Conservation (phyloP, 1,140 invertebrate species). For the Drosophila subpulchrella region DNA sequence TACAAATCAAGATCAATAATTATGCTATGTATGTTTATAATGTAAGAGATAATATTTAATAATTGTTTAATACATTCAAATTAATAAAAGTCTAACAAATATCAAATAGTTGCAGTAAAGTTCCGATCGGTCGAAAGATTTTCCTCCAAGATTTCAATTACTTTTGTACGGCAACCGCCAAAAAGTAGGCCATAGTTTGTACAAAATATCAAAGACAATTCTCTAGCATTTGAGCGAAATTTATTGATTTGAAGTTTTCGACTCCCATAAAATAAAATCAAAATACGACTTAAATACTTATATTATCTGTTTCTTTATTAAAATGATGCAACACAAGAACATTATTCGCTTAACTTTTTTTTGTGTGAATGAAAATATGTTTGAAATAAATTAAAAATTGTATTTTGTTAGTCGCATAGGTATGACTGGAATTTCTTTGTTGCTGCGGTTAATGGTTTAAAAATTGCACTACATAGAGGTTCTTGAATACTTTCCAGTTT, state of each 20-base stretch:
- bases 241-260: background rate
- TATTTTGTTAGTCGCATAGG: constrained; percentile 32
- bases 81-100: constrained; percentile 35
- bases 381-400: constrained; percentile 36
- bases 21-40: constrained; percentile 28
- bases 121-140: no score
- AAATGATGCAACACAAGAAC: constrained; percentile 53
- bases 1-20: constrained; percentile 29
- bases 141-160: background rate
- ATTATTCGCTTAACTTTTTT: constrained; percentile 38
- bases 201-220: background rate
- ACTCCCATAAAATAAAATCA: background rate
- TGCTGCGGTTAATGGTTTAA: constrained; percentile 20
- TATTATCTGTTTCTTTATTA: constrained; percentile 18
- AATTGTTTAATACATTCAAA: constrained; percentile 48
- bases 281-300: background rate
- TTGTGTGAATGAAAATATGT: constrained; percentile 40
- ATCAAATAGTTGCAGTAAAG: background rate
- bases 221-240: no score
- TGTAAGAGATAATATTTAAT: constrained; percentile 40
- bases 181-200: background rate
- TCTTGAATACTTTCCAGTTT: constrained; percentile 56
- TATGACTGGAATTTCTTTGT: constrained; percentile 51
- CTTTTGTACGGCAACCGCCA: background rate
- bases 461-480: constrained; percentile 58